Evolutionary conservation across 2,888 invertebrate species (phyloP).

Genomic region (Acanthosoma haemorrhoidale): DNA sequence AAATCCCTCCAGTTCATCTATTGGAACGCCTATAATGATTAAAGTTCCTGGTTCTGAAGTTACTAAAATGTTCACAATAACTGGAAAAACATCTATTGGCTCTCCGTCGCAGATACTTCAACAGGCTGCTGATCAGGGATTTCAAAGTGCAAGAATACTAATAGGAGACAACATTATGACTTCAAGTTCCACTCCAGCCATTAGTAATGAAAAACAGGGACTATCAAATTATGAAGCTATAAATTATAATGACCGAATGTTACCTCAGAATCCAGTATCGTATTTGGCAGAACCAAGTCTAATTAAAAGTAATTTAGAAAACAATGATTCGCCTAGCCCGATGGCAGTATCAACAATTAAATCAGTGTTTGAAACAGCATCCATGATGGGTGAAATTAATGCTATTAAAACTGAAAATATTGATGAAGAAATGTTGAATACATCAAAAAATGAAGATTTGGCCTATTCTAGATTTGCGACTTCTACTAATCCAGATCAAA

Average conservation of each 20-base stretch:
- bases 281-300: no score
- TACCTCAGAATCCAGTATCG: no score
- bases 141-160: constrained; percentile 24
- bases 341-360: not conserved
- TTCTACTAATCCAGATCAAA: not conserved
- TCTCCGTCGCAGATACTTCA: constrained; percentile 22
- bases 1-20: constrained; percentile 7
- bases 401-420: not conserved
- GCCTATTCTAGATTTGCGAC: not conserved
- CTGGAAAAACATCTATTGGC: constrained; percentile 5
- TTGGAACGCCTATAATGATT: constrained; percentile 56
- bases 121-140: not conserved
- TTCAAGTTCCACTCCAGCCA: no score
- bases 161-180: constrained; percentile 24
- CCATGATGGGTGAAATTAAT: not conserved
- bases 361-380: not conserved
- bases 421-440: no score
- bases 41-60: constrained; percentile 54
- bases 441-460: not conserved
- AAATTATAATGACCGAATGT: no score
- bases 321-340: not conserved
- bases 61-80: constrained; percentile 26
- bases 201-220: no score
- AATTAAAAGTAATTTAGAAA: no score
- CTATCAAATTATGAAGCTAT: no score